A percentile compares a stretch with the other conserved stretches of the same genome.
phyloP scores from a whole-genome alignment of 2,113 vertebrate species.

The Anas platyrhynchos region DNA sequence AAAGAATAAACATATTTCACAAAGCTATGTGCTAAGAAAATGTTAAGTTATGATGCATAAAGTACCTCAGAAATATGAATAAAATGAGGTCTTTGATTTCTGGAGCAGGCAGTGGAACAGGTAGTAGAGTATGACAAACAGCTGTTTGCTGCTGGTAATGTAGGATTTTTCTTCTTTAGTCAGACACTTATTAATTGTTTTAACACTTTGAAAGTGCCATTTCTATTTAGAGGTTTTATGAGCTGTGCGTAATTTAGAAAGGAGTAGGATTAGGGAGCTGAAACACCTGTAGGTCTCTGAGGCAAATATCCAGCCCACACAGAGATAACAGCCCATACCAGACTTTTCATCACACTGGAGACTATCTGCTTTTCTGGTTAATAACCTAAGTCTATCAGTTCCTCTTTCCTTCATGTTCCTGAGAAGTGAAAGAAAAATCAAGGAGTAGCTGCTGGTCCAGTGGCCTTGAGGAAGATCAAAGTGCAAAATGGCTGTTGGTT shows the following conservation, averaged over 20 bases:
- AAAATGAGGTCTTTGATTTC: not conserved
- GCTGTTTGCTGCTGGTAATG: not conserved
- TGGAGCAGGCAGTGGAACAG: not conserved
- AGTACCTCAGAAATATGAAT: not conserved
- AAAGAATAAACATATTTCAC: not conserved
- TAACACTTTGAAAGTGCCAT: not conserved
- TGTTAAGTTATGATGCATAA: not conserved
- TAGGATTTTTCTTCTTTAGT: not conserved
- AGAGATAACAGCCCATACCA: not conserved
- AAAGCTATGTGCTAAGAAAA: not conserved
- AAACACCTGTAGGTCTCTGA: not conserved
- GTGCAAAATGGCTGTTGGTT: not conserved
- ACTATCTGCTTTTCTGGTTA: not conserved
- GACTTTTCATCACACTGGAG: not conserved
- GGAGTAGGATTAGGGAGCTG: not conserved
- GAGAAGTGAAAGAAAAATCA: not conserved
- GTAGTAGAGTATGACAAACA: not conserved
- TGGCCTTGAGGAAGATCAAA: not conserved
- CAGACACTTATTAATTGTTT: not conserved
- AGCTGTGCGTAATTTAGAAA: not conserved
- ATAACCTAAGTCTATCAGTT: not conserved
- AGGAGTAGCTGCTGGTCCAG: not conserved
- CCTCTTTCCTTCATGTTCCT: not conserved
- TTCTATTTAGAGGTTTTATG: not conserved
- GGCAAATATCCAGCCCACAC: not conserved